A percentile compares a stretch with the other conserved stretches of the same genome.
phyloP scores from a whole-genome alignment of 2,888 invertebrate genomes.

The Patella pellucida region DNA sequence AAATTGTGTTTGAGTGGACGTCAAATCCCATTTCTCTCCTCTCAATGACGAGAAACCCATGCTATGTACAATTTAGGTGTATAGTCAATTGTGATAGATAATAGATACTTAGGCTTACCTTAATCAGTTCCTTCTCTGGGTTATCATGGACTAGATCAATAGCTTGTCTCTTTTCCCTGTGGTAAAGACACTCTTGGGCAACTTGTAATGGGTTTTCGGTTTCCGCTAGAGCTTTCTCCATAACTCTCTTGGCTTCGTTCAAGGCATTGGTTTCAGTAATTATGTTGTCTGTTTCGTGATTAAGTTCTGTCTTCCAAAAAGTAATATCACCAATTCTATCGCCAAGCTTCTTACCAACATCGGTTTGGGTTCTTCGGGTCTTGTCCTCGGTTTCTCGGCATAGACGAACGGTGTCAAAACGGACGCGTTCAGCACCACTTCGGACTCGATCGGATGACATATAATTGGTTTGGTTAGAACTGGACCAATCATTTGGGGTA shows the following conservation, averaged over 20 bases:
- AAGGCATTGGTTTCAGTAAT: slow-evolving; percentile 83
- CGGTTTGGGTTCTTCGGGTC: slow-evolving; percentile 74
- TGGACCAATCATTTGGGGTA: slow-evolving; percentile 92
- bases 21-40: too few species aligned
- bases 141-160: slow-evolving; percentile 91
- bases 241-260: slow-evolving; percentile 80
- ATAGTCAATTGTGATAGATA: too few species aligned
- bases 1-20: too few species aligned
- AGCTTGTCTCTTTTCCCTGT: slow-evolving; percentile 88
- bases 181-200: slow-evolving; percentile 92
- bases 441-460: slow-evolving; percentile 89
- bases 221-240: slow-evolving; percentile 81
- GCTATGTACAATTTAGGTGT: too few species aligned
- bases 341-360: slow-evolving; percentile 85
- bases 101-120: slow-evolving; percentile 59
- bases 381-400: slow-evolving; percentile 72
- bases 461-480: slow-evolving; percentile 82
- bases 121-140: slow-evolving; percentile 86
- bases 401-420: slow-evolving; percentile 65
- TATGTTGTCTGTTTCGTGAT: slow-evolving; percentile 86
- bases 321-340: slow-evolving; percentile 92
- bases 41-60: too few species aligned
- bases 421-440: slow-evolving; percentile 73
- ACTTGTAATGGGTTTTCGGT: slow-evolving; percentile 92
- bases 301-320: slow-evolving; percentile 88